Evolutionary conservation across 1,140 invertebrate species (phyloP), one percentile per base, ranked within the genome.

Genomic region (Drosophila bocki): DNA sequence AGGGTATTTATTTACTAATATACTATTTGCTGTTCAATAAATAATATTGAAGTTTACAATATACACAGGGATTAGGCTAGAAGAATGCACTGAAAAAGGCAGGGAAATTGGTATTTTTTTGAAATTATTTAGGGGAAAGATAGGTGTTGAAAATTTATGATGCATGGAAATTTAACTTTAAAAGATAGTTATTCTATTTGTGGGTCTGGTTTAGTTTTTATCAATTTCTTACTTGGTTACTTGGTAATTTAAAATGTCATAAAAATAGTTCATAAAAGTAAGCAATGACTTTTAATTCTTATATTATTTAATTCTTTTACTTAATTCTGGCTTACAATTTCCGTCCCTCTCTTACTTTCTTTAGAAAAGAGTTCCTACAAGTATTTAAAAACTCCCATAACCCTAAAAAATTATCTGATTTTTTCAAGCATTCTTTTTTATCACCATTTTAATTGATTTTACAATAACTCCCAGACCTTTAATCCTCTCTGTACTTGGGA

Each of bases 131-230:
- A 26, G 35, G 11, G 11, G 11, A 12, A 12, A 37, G 4, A 35
- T 35, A 1, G 32, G 7, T 41, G 39, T n/a, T 7, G 1, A 8
- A 42, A 17, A 41, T n/a, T 22, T 12, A 22, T 7, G 0, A n/a
- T 45, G 11, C 42, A 7, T 6, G 22, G 2, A 33, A 19, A 19
- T 53, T 5, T 15, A 22, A 19, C 1, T 13, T 19, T 19, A 19
- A 29, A 19, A 53, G 35, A 3, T 15, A 15, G 15, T 3, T 5
- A 4, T 17, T 12, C 1, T 13, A 5, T 19, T 35, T 3, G 3
- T 8, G 0, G 0, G 19, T 53, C 3, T 1, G 0, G 1, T 19
- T 19, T 4, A 19, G 12, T 53, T 0, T 13, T 17, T 7, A 1
- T 19, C 12, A 19, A 7, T 33, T 17, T 0, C 0, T 0, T 2